Conservation (phyloP, 1,140 invertebrate species). For the honey bee (Apis mellifera) region DNA sequence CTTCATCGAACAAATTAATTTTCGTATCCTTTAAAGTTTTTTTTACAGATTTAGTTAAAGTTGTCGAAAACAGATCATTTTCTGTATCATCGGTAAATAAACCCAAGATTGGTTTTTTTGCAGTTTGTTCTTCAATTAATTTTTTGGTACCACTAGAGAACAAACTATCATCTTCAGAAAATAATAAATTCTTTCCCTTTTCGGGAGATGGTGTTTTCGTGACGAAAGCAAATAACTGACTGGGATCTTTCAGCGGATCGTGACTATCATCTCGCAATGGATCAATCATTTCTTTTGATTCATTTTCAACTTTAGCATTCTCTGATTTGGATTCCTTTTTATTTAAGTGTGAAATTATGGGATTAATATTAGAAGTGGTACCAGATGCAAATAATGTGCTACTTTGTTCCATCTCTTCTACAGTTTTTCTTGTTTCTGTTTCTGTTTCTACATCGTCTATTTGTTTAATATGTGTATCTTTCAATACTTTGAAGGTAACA, state of each 20-base stretch:
- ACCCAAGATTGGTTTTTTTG: constrained; percentile 60
- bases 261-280: constrained; percentile 73
- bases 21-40: constrained; percentile 68
- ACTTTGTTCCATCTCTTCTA: not conserved
- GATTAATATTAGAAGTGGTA: not conserved
- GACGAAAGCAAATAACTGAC: constrained; percentile 78
- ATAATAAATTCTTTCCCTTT: constrained; percentile 68
- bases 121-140: constrained; percentile 30
- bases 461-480: constrained; percentile 36
- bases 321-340: constrained; percentile 2
- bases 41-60: constrained; percentile 65
- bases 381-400: not conserved
- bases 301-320: constrained; percentile 3
- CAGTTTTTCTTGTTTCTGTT: not conserved
- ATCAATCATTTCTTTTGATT: constrained; percentile 61
- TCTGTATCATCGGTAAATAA: constrained; percentile 72
- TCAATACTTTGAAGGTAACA: constrained; percentile 9
- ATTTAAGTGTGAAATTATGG: not conserved
- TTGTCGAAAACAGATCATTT: constrained; percentile 72
- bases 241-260: constrained; percentile 78
- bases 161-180: constrained; percentile 75
- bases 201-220: constrained; percentile 79
- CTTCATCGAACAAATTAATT: constrained; percentile 70
- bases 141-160: constrained; percentile 67
- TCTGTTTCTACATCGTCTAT: not conserved